phyloP scores from a whole-genome alignment of 2,113 vertebrate genomes.

The Struthidea cinerea region DNA sequence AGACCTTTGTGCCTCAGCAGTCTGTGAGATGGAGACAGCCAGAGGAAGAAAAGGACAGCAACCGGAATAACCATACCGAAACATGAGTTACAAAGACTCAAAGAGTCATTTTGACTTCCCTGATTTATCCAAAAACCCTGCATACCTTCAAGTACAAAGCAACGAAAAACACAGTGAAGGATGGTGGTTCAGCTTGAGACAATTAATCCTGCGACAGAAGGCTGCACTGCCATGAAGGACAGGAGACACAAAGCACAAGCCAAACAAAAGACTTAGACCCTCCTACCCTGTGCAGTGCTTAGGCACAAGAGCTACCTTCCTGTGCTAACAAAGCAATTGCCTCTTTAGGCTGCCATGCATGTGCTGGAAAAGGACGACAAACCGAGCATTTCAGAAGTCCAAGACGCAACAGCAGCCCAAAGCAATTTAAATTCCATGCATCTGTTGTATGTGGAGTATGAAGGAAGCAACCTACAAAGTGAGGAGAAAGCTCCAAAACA shows the following conservation, averaged over 20 bases:
- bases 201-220: background rate
- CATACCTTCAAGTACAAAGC: background rate
- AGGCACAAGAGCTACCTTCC: background rate
- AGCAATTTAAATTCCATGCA: background rate
- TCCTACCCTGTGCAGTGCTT: background rate
- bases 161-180: background rate
- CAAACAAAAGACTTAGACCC: background rate
- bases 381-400: background rate
- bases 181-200: background rate
- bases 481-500: background rate
- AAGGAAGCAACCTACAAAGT: constrained; percentile 5
- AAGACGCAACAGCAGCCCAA: background rate
- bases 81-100: background rate
- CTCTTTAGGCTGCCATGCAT: constrained; percentile 5
- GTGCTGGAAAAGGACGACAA: background rate
- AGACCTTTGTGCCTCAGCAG: background rate
- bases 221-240: background rate
- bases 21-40: background rate
- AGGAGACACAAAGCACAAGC: background rate
- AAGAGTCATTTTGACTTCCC: background rate
- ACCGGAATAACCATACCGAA: background rate
- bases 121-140: background rate
- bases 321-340: background rate
- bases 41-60: background rate
- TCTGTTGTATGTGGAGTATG: background rate